These are phyloP conservation scores for Oithona nana DNA, from an alignment of 2,888 invertebrate species.

Conservation along the genomic window DNA sequence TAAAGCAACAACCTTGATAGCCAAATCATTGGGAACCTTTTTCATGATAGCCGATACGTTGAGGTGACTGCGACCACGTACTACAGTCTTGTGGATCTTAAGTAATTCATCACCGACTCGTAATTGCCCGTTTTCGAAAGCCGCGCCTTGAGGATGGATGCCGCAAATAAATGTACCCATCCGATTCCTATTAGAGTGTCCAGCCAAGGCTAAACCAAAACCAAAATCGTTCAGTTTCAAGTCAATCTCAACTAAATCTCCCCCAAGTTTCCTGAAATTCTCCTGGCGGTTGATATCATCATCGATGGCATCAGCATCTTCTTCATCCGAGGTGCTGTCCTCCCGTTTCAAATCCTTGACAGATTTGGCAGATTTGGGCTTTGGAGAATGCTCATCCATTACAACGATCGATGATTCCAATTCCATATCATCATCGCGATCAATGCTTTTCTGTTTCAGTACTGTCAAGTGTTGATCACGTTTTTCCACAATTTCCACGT, in stretches of 20 bases:
- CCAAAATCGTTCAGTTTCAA: conserved; percentile 8
- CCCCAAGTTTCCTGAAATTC: conserved; percentile 8
- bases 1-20: conserved; percentile 6
- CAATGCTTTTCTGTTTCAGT: neutral
- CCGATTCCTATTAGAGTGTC: conserved; percentile 7
- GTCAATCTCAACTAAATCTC: conserved; percentile 9
- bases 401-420: neutral
- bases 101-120: conserved; percentile 86
- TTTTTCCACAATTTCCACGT: conserved; percentile 18
- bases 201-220: conserved; percentile 12
- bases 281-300: conserved; percentile 7
- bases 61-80: conserved; percentile 14
- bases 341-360: neutral
- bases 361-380: neutral
- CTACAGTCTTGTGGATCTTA: conserved; percentile 26
- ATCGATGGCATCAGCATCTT: conserved; percentile 8
- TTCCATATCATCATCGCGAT: neutral
- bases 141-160: conserved; percentile 66
- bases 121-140: conserved; percentile 69
- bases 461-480: conserved; percentile 11
- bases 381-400: neutral
- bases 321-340: neutral
- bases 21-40: neutral
- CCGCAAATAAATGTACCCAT: conserved; percentile 17
- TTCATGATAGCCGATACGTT: conserved; percentile 17